A percentile compares a stretch with the other conserved stretches of the same genome.
These are phyloP conservation scores for Iphiclides podalirius DNA, from an alignment of 2,888 invertebrate genomes.

Conservation along the genomic window DNA sequence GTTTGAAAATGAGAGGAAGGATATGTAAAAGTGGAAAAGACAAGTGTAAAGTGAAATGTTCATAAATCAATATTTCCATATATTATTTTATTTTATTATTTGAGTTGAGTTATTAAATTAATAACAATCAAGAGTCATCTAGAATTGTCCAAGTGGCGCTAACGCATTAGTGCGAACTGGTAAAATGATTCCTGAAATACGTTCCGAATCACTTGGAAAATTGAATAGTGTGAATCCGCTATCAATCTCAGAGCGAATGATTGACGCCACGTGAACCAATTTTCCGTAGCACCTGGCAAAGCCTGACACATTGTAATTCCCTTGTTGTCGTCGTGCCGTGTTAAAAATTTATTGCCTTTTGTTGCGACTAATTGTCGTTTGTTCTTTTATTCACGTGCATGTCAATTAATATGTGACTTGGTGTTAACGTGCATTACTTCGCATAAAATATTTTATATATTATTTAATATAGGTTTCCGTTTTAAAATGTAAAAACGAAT, in stretches of 20 bases:
- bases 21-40: too few relatives aligned
- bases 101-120: too few relatives aligned
- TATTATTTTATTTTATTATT: too few relatives aligned
- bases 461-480: too few relatives aligned
- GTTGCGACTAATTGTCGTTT: conserved; percentile 16
- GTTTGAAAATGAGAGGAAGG: too few relatives aligned
- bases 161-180: neutral
- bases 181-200: conserved; percentile 19
- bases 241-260: conserved; percentile 41
- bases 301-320: conserved; percentile 33
- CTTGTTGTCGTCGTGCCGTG: conserved; percentile 25
- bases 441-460: too few relatives aligned
- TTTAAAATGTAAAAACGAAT: too few relatives aligned
- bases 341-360: conserved; percentile 22
- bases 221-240: conserved; percentile 25
- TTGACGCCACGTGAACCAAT: conserved; percentile 50
- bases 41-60: too few relatives aligned
- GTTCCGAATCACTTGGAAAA: conserved; percentile 19
- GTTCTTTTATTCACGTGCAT: conserved; percentile 29
- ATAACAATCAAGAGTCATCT: too few relatives aligned
- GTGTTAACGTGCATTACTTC: conserved; percentile 33
- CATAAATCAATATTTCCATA: too few relatives aligned
- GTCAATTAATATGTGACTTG: neutral
- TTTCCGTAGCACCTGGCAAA: conserved; percentile 40
- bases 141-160: too few relatives aligned